Conservation (phyloP, 1,140 invertebrate genomes). For the Brachionus manjavacas region DNA sequence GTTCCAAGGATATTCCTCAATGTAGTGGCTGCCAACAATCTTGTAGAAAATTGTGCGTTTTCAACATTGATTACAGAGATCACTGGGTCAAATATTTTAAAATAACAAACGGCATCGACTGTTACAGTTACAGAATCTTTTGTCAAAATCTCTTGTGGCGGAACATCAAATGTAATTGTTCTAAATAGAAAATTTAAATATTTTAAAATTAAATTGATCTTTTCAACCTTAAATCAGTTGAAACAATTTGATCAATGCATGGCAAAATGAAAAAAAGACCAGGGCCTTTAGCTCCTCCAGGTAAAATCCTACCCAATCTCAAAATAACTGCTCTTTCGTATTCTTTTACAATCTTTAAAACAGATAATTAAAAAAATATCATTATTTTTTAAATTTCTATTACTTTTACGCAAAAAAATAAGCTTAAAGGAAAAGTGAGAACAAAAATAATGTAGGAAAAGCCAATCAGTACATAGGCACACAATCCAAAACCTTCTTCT, state of each 20-base stretch:
- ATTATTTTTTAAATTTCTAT: neutral
- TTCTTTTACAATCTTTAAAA: constrained; percentile 42
- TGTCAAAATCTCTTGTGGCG: constrained; percentile 38
- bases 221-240: constrained; percentile 39
- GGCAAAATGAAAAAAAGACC: constrained; percentile 44
- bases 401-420: constrained; percentile 18
- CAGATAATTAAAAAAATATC: neutral
- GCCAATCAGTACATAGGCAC: neutral
- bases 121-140: constrained; percentile 45
- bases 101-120: constrained; percentile 28
- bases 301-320: constrained; percentile 14
- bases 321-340: constrained; percentile 44
- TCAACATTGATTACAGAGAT: constrained; percentile 43
- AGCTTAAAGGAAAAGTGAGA: constrained; percentile 5
- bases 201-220: neutral
- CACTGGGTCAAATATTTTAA: constrained; percentile 23
- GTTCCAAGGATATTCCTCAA: constrained; percentile 45
- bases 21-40: constrained; percentile 44
- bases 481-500: constrained; percentile 28
- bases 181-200: neutral
- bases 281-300: constrained; percentile 42
- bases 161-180: constrained; percentile 42
- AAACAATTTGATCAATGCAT: constrained; percentile 38
- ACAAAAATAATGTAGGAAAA: neutral
- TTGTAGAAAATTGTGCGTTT: constrained; percentile 44